Evolutionary conservation across 2,113 vertebrate species (phyloP).

Genomic region (Notothenia coriiceps): DNA sequence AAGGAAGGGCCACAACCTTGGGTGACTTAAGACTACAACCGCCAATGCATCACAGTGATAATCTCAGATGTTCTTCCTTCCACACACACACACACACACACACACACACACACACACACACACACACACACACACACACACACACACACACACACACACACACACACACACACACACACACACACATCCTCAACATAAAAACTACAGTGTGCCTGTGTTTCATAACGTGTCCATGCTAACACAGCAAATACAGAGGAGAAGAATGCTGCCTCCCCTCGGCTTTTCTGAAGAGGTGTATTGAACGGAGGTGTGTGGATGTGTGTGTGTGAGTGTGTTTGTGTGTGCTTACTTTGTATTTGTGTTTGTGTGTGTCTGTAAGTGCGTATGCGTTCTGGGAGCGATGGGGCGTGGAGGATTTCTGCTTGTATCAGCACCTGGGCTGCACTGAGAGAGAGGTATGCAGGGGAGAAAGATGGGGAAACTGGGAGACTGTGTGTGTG

Average conservation of each 20-base stretch:
- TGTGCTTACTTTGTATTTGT: constrained; percentile 57
- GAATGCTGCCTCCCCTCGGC: constrained; percentile 72
- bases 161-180: constrained; percentile 24
- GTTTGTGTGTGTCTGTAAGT: constrained; percentile 68
- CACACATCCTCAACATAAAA: constrained; percentile 44
- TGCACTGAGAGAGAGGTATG: constrained; percentile 78
- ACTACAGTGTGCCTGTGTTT: constrained; percentile 61
- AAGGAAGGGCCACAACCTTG: constrained; percentile 78
- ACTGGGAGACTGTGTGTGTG: constrained; percentile 64
- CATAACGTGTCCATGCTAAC: constrained; percentile 73
- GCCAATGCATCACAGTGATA: constrained; percentile 78
- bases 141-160: constrained; percentile 27
- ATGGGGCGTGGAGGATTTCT: constrained; percentile 84
- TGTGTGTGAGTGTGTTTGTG: constrained; percentile 42
- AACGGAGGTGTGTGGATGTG: constrained; percentile 67
- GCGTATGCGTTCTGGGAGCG: constrained; percentile 78
- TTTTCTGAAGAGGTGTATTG: constrained; percentile 69
- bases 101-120: constrained; percentile 26
- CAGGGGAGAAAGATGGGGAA: constrained; percentile 79
- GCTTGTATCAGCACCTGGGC: constrained; percentile 87
- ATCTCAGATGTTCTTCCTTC: constrained; percentile 60
- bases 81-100: background rate
- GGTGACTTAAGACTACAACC: constrained; percentile 72
- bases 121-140: constrained; percentile 30
- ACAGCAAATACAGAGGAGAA: constrained; percentile 76